Conservation (phyloP, 2,113 vertebrate genomes). For the Zosterops lateralis region DNA sequence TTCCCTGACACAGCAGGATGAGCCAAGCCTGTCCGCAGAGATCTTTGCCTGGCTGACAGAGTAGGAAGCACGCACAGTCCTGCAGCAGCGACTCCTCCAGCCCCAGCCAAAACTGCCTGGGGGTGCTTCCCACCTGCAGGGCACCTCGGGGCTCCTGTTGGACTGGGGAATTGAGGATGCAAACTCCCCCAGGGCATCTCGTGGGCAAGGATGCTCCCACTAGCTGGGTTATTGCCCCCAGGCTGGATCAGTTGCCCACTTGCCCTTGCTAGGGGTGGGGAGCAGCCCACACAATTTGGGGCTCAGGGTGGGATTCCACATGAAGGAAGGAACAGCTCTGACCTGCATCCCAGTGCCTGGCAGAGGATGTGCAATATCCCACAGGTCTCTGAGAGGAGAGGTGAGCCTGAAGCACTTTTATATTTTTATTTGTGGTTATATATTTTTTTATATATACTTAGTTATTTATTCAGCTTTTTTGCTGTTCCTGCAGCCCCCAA, state of each 20-base stretch:
- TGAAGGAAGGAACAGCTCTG: background rate
- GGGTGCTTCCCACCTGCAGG: background rate
- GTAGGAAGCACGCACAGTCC: background rate
- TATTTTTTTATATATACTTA: no score
- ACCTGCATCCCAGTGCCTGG: background rate
- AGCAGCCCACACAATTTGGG: fast-evolving
- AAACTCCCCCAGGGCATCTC: fast-evolving
- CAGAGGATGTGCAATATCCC: fast-evolving
- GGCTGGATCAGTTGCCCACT: background rate
- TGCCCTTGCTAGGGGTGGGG: background rate
- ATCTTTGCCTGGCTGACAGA: background rate
- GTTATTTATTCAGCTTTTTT: background rate
- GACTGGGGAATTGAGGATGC: background rate
- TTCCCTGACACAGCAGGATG: background rate
- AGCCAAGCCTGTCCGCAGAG: background rate
- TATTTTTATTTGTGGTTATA: background rate
- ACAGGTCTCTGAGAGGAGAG: fast-evolving
- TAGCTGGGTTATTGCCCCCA: background rate
- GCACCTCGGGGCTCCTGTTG: fast-evolving
- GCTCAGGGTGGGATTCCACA: background rate
- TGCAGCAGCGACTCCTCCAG: background rate
- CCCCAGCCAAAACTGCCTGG: fast-evolving
- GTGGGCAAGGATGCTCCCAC: background rate
- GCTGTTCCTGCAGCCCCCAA: background rate
- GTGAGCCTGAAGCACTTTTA: background rate